Evolutionary conservation across 2,888 invertebrate species (phyloP), one percentile per base, ranked within the genome.

Genomic region (Pristionchus mayeri): DNA sequence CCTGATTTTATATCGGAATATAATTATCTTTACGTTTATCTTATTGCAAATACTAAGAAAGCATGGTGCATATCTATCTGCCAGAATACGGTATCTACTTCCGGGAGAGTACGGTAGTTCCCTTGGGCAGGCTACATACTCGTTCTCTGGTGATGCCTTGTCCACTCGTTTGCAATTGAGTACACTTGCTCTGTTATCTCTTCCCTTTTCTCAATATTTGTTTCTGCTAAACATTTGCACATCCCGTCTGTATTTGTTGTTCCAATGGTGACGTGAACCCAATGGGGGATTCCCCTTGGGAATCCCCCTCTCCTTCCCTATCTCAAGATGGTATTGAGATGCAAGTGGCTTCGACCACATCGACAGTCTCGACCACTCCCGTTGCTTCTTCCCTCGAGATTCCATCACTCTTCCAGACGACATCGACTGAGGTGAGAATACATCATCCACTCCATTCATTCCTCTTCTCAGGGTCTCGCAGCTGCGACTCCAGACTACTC

Each of bases 151-250:
- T 40, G 13, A 44, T 44, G 7, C 30, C 30, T 9, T 78, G 78
- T 40, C 11, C 78, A 78, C 50, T 34, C 7, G 78, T 37, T 37
- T n/a, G 78, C 34, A 30, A 75, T 37, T 30, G 44, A 75, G 75
- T 75, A 75, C 37, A 75, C 75, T 44, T 44, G 54, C 63, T 34
- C 63, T 30, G 27, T 63, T 63, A 44, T 75, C 40, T 40, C 24
- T 44, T 44, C 16, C 44, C 63, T 75, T 75, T 30, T 30, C 30
- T 40, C 75, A 75, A 75, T 75, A 75, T 75, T 75, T 75, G 75
- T 75, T 75, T 40, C 75, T 44, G 75, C 75, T 75, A 75, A 75
- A 75, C 75, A 75, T 75, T 75, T 75, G 75, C 75, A 75, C 75
- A 75, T 30, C 63, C 30, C 63, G 63, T 16, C n/a, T 30, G 30